Evolutionary conservation across 2,113 vertebrate genomes (phyloP).

Genomic region (Propithecus coquereli): DNA sequence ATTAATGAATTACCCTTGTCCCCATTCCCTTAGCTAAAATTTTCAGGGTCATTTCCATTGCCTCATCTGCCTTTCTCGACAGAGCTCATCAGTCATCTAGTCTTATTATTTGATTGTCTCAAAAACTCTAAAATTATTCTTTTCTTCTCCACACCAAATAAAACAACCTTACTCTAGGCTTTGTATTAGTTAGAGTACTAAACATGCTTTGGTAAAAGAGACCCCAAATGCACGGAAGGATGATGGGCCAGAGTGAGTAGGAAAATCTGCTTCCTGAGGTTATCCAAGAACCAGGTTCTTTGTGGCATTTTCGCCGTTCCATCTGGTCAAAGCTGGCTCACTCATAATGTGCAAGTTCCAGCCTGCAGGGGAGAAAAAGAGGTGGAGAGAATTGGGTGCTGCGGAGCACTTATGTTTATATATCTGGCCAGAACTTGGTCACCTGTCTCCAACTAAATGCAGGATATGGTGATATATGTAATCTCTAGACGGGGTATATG

Average conservation of each 20-base stretch:
- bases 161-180: not conserved
- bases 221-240: not conserved
- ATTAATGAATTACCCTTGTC: slow-evolving; percentile 6
- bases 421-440: not conserved
- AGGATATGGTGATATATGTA: not conserved
- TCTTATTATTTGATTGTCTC: slow-evolving; percentile 20
- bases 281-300: not conserved
- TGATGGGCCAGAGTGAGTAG: not conserved
- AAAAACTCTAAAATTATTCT: not conserved
- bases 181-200: not conserved
- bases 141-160: not conserved
- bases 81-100: slow-evolving; percentile 10
- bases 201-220: not conserved
- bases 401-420: not conserved
- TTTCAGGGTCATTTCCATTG: slow-evolving; percentile 19
- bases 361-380: not conserved
- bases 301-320: not conserved
- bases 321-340: not conserved
- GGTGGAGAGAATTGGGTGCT: not conserved
- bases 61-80: not conserved
- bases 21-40: not conserved
- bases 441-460: not conserved
- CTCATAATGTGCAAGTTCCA: not conserved
- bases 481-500: not conserved
- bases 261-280: not conserved